Evolutionary conservation across 2,797 vertebrate genomes (phyloP).

Genomic region (Macropodus opercularis): DNA sequence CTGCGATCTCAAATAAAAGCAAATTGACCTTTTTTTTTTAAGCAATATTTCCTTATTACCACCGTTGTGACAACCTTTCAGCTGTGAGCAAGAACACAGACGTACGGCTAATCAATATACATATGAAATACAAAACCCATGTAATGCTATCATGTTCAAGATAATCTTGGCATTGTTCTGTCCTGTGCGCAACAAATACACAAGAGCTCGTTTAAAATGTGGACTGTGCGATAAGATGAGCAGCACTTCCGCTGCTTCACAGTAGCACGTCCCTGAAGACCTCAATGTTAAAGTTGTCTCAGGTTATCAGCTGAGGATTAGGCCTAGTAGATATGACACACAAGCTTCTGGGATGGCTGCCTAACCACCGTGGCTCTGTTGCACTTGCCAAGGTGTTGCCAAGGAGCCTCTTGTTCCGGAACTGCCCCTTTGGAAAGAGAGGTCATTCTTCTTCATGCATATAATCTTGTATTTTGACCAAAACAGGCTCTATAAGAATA

Average conservation of each 20-base stretch:
- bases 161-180: background rate
- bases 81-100: background rate
- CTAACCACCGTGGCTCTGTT: slow-evolving; percentile 11
- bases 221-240: background rate
- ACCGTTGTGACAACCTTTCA: background rate
- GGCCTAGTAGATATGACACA: background rate
- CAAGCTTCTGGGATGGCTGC: slow-evolving; percentile 3
- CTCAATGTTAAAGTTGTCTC: background rate
- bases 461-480: too few relatives aligned
- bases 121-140: background rate
- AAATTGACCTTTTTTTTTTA: background rate
- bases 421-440: background rate
- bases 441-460: too few relatives aligned
- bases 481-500: too few relatives aligned
- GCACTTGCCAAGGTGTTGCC: background rate
- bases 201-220: background rate
- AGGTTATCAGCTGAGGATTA: slow-evolving; percentile 11
- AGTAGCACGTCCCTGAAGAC: background rate
- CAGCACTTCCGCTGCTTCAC: background rate
- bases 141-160: background rate
- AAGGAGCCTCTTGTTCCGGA: background rate
- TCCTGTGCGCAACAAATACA: background rate
- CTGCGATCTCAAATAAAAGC: slow-evolving; percentile 22
- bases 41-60: background rate
- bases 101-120: background rate